Evolutionary conservation across 2,797 vertebrate genomes (phyloP).

Genomic region (Hemibagrus guttatus): DNA sequence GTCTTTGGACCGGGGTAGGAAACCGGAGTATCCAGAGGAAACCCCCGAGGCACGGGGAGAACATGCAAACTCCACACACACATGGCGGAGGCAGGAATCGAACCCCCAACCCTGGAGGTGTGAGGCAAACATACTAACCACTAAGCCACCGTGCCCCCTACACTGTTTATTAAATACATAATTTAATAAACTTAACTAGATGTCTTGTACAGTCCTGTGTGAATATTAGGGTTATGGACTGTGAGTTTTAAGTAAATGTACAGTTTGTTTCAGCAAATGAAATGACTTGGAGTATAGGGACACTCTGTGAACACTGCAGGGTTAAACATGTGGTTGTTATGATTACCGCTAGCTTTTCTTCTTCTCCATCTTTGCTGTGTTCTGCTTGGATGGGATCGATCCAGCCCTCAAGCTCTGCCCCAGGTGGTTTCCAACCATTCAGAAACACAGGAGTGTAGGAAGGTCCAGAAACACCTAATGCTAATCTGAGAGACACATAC

Average conservation of each 20-base stretch:
- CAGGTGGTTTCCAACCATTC: conserved; percentile 80
- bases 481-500: conserved; percentile 54
- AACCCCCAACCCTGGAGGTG: no score
- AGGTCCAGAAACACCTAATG: conserved; percentile 72
- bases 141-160: no score
- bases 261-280: neutral
- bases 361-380: conserved; percentile 79
- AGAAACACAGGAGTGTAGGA: conserved; percentile 79
- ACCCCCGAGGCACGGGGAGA: no score
- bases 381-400: conserved; percentile 86
- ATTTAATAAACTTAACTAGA: neutral
- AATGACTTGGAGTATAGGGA: neutral
- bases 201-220: neutral
- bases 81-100: no score
- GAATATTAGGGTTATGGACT: neutral
- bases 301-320: neutral
- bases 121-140: no score
- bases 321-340: neutral
- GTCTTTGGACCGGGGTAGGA: no score
- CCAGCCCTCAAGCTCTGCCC: conserved; percentile 77
- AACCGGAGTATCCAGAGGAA: no score
- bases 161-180: neutral
- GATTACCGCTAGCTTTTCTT: conserved; percentile 67
- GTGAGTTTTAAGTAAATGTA: neutral
- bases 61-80: no score